Conservation (phyloP, 2,113 vertebrate species). For the Oryzias curvinotus region DNA sequence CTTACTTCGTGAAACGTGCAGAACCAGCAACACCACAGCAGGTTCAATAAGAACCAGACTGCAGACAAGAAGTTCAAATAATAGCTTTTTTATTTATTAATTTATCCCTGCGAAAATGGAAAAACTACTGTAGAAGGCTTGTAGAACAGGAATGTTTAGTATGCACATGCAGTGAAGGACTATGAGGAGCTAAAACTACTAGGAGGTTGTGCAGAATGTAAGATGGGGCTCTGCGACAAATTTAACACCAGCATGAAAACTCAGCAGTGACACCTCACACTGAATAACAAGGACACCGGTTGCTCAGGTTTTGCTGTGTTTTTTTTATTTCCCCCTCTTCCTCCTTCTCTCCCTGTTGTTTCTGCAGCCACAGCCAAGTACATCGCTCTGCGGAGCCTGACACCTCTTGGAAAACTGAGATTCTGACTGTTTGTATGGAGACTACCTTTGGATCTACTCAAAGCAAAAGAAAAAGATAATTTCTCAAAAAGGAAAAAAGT, state of each 20-base stretch:
- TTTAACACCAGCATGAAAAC: slow-evolving; percentile 11
- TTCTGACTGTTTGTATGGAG: slow-evolving; percentile 2
- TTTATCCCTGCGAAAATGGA: too few species aligned
- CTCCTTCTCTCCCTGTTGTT: slow-evolving; percentile 26
- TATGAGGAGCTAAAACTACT: neutral
- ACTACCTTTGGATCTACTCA: too few species aligned
- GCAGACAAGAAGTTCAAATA: neutral
- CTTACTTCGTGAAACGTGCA: slow-evolving; percentile 12
- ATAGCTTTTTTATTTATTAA: too few species aligned
- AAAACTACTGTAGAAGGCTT: too few species aligned
- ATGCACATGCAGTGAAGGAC: neutral
- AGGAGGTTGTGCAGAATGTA: neutral
- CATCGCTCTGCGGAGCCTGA: slow-evolving; percentile 29
- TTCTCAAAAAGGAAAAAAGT: too few species aligned
- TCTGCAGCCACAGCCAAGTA: slow-evolving; percentile 23
- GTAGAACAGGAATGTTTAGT: too few species aligned
- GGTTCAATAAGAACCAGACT: neutral
- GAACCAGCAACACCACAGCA: slow-evolving; percentile 8
- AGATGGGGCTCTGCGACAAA: neutral
- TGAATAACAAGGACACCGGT: slow-evolving; percentile 34
- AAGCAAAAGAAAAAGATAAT: too few species aligned
- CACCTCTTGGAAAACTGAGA: slow-evolving; percentile 8
- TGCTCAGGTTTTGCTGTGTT: slow-evolving; percentile 30
- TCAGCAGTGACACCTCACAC: slow-evolving; percentile 11
- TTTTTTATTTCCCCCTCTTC: slow-evolving; percentile 16